Conservation (phyloP, 2,113 vertebrate genomes). For the Perca schrenkii region DNA sequence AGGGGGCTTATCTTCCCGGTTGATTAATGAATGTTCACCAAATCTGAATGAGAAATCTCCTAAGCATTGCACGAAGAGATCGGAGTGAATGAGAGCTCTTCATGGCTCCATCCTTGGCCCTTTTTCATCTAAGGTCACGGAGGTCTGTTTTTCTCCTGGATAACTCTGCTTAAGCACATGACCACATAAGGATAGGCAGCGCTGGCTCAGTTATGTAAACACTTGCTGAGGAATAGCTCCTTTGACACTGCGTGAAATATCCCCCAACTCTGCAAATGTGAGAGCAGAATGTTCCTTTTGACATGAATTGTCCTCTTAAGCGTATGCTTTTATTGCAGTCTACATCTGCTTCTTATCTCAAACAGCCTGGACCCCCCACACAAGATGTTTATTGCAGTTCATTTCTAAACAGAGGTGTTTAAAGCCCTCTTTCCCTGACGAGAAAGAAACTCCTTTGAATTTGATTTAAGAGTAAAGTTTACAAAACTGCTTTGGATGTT, state of each 20-base stretch:
- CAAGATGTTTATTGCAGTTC: slow-evolving; percentile 36
- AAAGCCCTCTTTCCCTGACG: slow-evolving; percentile 11
- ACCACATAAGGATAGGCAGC: slow-evolving; percentile 86
- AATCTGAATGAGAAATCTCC: slow-evolving; percentile 38
- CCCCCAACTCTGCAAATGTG: slow-evolving; percentile 33
- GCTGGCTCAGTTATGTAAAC: slow-evolving; percentile 79
- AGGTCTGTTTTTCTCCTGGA: slow-evolving; percentile 74
- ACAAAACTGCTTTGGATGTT: not conserved
- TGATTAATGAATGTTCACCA: slow-evolving; percentile 33
- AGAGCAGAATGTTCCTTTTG: slow-evolving; percentile 29
- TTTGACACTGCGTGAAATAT: slow-evolving; percentile 57
- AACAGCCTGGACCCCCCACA: slow-evolving; percentile 42
- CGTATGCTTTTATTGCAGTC: not conserved
- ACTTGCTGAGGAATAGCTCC: slow-evolving; percentile 72
- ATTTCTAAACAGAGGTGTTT: slow-evolving; percentile 48
- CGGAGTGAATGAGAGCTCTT: slow-evolving; percentile 33
- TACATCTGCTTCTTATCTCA: slow-evolving; percentile 53
- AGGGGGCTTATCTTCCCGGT: slow-evolving; percentile 4
- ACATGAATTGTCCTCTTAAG: slow-evolving; percentile 37
- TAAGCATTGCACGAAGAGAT: not conserved
- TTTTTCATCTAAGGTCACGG: slow-evolving; percentile 61
- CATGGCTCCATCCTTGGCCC: slow-evolving; percentile 60
- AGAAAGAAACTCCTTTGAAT: slow-evolving; percentile 30
- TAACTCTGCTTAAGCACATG: slow-evolving; percentile 73
- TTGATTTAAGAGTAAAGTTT: slow-evolving; percentile 33